Base-by-base conservation (phyloP, 2,888 invertebrate species). In the Thera obeliscata region DNA sequence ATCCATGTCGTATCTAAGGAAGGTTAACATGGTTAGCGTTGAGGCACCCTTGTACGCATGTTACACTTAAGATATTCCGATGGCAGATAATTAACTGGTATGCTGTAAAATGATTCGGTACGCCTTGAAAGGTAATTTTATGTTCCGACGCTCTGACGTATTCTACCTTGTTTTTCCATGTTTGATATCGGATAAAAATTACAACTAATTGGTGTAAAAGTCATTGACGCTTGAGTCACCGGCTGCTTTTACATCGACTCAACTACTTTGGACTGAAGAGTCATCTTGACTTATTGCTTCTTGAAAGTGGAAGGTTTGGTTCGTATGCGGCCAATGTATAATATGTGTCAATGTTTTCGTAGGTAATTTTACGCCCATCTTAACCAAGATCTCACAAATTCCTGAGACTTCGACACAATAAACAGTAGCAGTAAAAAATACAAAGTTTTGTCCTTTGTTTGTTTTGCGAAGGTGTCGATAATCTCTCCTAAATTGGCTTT, bases 1-100 rank as follows among this genome's bases (percentile, higher is more conserved):
- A 93, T 99, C 99, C 99, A 99, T 99, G 88, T 99, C 99, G 85
- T 99, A 99, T 81, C 93, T 93, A 73, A 4, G 64, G 71, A 68
- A 43, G 43, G 9, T 9, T 2, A 8, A 6, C 41, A 4, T 41
- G 6, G 7, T 41, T n/a, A n/a, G n/a, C n/a, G n/a, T n/a, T n/a
- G n/a, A n/a, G n/a, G n/a, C n/a, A n/a, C n/a, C n/a, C n/a, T n/a
- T n/a, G n/a, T n/a, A n/a, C n/a, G n/a, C n/a, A n/a, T n/a, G n/a
- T n/a, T n/a, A n/a, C n/a, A n/a, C n/a, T n/a, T n/a, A n/a, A 38
- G 38, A 50, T 50, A 6, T 50, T 12, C 12, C 12, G 22, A 7
- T 50, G 50, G 6, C 22, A 3, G 22, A 7, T 22, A 5, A 22
- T 8, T 7, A 6, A 12, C 50, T 50, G 5, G 22, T 22, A 22